Evolutionary conservation across 2,888 invertebrate species (phyloP), one percentile per base, ranked within the genome.

Genomic region (Scelioninae gen. 2): DNA sequence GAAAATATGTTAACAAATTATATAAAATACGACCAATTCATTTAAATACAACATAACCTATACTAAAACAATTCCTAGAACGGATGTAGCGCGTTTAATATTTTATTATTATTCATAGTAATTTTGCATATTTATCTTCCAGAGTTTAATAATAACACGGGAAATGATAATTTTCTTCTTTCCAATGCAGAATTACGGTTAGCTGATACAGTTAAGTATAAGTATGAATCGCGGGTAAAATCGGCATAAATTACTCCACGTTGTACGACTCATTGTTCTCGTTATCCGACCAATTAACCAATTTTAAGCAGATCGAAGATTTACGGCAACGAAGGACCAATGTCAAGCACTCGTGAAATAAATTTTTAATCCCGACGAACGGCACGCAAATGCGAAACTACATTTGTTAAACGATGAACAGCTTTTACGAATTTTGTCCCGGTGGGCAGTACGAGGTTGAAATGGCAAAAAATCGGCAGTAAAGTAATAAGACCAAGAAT

Each of bases 401-500:
- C 35, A 53, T 16, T 39, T 35, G 45, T 18, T 46, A 55, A 52
- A 25, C 33, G 33, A 55, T 37, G 22, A 64, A 64, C 28, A n/a
- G 37, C 19, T 28, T 22, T 43, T 48, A 16, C 37, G 13, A n/a
- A n/a, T n/a, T n/a, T n/a, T n/a, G n/a, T n/a, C n/a, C 60, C 10
- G 22, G 9, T 22, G 10, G 4, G 22, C 39, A 18, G 18, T 19
- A 6, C 31, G 22, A 46, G 55, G 28, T 39, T 65, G 19, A 57
- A 57, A 28, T 48, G 31, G 46, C 41, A 28, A 65, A 65, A 55
- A n/a, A n/a, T 65, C 48, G 57, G 31, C 48, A 57, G 9, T n/a
- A 37, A 57, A 57, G 22, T 55, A 64, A 55, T 35, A 53, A 64
- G 63, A 53, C 43, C 25, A 53, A 45, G 37, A 55, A 41, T 31